A percentile compares a stretch with the other conserved stretches of the same genome.
Evolutionary conservation across 2,113 vertebrate species (phyloP).

Genomic region (Trogon surrucura): DNA sequence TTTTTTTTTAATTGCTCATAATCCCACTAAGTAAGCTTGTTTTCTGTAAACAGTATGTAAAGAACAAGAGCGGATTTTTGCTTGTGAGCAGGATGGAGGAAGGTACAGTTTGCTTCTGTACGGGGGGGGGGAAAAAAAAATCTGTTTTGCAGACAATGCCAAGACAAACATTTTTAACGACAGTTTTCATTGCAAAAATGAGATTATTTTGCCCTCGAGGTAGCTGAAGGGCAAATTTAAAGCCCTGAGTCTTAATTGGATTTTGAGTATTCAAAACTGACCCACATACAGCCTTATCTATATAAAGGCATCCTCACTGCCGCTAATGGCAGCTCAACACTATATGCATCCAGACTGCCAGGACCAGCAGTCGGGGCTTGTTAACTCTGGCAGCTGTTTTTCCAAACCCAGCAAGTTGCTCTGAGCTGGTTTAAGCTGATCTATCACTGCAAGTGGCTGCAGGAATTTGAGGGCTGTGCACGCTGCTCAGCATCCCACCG

Average conservation of each 20-base stretch:
- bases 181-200: neutral
- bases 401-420: neutral
- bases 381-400: neutral
- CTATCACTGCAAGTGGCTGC: neutral
- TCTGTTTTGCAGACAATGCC: neutral
- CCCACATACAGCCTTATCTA: neutral
- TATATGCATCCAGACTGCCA: accelerated
- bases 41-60: neutral
- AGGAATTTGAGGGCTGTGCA: neutral
- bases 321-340: neutral
- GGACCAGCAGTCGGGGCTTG: neutral
- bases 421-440: neutral
- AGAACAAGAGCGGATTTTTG: neutral
- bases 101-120: neutral
- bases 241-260: neutral
- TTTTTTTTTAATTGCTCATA: neutral
- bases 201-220: neutral
- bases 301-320: neutral
- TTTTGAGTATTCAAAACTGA: neutral
- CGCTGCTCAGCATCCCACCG: neutral
- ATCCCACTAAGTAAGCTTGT: neutral
- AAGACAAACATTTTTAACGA: neutral
- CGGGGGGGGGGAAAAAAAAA: neutral
- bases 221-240: neutral
- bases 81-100: neutral